Conservation (phyloP, 2,888 invertebrate species). For the Amphimallon solstitiale region DNA sequence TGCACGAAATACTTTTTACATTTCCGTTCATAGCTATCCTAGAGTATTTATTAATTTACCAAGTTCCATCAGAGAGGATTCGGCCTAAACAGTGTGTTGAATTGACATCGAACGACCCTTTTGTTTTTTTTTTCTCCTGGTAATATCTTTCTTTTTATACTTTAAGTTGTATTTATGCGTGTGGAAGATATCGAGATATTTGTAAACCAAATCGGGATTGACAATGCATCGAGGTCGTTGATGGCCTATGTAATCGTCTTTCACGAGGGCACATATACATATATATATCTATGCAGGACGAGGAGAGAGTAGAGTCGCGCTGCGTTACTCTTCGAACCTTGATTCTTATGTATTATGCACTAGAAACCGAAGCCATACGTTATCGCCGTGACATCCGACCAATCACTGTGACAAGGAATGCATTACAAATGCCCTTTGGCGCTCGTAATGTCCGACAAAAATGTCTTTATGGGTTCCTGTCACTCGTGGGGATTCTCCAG, state of each 20-base stretch:
- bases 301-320: neutral
- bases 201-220: neutral
- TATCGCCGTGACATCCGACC: slow-evolving; percentile 26
- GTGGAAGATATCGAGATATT: neutral
- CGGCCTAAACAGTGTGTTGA: no score
- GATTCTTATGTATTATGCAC: slow-evolving; percentile 21
- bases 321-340: neutral
- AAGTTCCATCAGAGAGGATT: no score
- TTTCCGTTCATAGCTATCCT: no score
- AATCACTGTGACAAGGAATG: slow-evolving; percentile 20
- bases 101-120: no score
- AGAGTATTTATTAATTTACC: no score
- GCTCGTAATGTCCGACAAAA: slow-evolving; percentile 11
- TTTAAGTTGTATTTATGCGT: no score
- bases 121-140: no score
- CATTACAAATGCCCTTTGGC: slow-evolving; percentile 7
- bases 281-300: neutral
- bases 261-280: slow-evolving; percentile 8
- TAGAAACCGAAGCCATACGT: slow-evolving; percentile 3
- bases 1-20: no score
- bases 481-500: no score
- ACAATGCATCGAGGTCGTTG: neutral
- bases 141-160: no score
- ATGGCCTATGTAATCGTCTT: neutral
- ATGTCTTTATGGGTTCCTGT: neutral